Conservation (phyloP, 2,113 vertebrate genomes). For the Aptenodytes patagonicus region DNA sequence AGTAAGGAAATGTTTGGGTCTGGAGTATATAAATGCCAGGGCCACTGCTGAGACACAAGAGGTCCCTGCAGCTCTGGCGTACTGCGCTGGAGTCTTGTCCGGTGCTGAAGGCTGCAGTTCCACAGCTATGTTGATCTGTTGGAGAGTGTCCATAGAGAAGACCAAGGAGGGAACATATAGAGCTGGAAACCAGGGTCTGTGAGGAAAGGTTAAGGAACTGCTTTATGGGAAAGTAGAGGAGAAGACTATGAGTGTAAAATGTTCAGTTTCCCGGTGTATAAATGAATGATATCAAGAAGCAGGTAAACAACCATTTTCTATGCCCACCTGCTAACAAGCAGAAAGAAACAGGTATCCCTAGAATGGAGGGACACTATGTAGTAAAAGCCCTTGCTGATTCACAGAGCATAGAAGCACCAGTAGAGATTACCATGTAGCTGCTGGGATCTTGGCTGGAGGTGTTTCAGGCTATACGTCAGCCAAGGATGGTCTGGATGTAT, state of each 20-base stretch:
- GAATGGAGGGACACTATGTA: background rate
- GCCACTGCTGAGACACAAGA: background rate
- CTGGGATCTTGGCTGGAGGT: background rate
- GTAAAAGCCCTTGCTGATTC: background rate
- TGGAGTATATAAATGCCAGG: background rate
- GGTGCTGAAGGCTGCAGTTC: background rate
- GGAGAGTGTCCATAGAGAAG: background rate
- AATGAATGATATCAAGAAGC: background rate
- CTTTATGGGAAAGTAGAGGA: background rate
- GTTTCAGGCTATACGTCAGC: background rate
- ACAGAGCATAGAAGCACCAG: background rate
- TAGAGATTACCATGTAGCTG: background rate
- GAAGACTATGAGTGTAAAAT: background rate
- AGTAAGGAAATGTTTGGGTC: background rate
- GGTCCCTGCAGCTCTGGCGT: background rate
- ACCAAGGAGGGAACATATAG: background rate
- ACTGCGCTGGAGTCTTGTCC: background rate
- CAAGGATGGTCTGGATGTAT: background rate
- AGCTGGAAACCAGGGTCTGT: background rate
- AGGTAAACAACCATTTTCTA: background rate
- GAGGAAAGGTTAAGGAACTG: background rate
- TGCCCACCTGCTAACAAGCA: background rate
- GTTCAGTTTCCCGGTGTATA: background rate
- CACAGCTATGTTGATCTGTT: background rate
- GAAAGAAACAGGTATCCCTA: background rate